Percentiles rank a stretch among this genome's conserved stretches.
These are phyloP conservation scores for Ischnura elegans DNA, from an alignment of 2,888 invertebrate species.

Conservation along the genomic window DNA sequence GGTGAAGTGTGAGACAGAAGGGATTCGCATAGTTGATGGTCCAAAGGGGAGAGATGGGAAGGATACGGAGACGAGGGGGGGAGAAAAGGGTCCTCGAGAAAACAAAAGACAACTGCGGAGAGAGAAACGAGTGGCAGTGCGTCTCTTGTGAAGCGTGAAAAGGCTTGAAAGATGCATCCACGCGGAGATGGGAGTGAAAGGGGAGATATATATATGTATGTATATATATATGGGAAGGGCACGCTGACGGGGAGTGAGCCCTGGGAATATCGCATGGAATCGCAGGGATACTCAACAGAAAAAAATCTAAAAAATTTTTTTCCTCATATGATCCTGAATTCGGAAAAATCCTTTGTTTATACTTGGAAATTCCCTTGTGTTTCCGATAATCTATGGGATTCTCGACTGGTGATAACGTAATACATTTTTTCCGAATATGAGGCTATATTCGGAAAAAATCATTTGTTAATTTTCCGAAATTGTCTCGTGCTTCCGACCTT, in stretches of 20 bases:
- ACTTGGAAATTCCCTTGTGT: too few relatives aligned
- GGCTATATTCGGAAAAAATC: too few relatives aligned
- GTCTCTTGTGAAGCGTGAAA: slow-evolving; percentile 46
- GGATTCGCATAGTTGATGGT: slow-evolving; percentile 47
- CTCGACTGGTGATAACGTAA: too few relatives aligned
- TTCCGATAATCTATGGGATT: too few relatives aligned
- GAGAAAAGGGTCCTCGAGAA: slow-evolving; percentile 9
- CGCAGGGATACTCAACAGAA: too few relatives aligned
- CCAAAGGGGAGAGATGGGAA: not conserved
- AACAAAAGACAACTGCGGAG: not conserved
- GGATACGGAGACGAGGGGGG: not conserved
- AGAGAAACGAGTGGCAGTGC: slow-evolving; percentile 8
- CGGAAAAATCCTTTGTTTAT: too few relatives aligned
- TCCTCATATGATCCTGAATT: too few relatives aligned
- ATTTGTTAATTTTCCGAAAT: too few relatives aligned
- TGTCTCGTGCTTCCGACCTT: too few relatives aligned
- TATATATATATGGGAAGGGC: not conserved
- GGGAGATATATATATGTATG: not conserved
- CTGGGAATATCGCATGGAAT: not conserved
- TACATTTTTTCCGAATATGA: too few relatives aligned
- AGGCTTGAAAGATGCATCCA: slow-evolving; percentile 51
- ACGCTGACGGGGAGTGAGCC: not conserved
- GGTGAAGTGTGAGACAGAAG: not conserved
- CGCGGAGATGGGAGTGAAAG: not conserved
- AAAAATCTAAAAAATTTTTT: not conserved